phyloP scores from a whole-genome alignment of 2,888 invertebrate genomes.

The Drosophila ezoana region DNA sequence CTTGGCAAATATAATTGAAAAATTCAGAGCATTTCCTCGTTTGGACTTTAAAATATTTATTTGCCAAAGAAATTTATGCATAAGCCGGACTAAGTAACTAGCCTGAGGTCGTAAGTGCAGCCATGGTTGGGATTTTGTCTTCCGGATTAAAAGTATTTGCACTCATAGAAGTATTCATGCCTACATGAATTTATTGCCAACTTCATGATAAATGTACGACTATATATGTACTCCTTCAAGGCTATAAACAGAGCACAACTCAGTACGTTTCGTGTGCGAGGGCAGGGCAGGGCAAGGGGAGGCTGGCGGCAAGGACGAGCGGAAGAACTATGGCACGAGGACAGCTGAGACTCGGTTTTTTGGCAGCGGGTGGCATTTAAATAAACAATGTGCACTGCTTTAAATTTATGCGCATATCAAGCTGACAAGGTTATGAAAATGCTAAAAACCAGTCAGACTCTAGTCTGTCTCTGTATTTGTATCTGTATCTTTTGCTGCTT shows the following conservation, averaged over 20 bases:
- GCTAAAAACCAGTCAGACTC: constrained; percentile 60
- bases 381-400: constrained; percentile 79
- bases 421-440: constrained; percentile 79
- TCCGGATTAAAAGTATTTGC: constrained; percentile 14
- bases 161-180: constrained; percentile 1
- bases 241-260: constrained; percentile 6
- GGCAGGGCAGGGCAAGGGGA: not conserved
- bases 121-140: not conserved
- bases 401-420: constrained; percentile 81
- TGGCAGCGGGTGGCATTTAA: constrained; percentile 70
- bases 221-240: constrained; percentile 12
- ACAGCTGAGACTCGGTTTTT: constrained; percentile 31
- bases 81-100: not conserved
- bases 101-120: constrained; percentile 8
- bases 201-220: constrained; percentile 36
- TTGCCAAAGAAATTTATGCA: not conserved
- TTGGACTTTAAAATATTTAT: constrained; percentile 4
- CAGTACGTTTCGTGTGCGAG: not conserved
- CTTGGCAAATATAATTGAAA: too few species aligned
- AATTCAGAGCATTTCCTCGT: not conserved
- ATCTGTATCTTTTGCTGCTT: constrained; percentile 4
- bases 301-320: constrained; percentile 14
- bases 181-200: constrained; percentile 41
- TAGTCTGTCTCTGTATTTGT: not conserved
- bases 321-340: constrained; percentile 8